Percentiles rank a stretch among this genome's conserved stretches.
phyloP scores from a whole-genome alignment of 2,113 vertebrate genomes.

The Eubucco bourcierii region DNA sequence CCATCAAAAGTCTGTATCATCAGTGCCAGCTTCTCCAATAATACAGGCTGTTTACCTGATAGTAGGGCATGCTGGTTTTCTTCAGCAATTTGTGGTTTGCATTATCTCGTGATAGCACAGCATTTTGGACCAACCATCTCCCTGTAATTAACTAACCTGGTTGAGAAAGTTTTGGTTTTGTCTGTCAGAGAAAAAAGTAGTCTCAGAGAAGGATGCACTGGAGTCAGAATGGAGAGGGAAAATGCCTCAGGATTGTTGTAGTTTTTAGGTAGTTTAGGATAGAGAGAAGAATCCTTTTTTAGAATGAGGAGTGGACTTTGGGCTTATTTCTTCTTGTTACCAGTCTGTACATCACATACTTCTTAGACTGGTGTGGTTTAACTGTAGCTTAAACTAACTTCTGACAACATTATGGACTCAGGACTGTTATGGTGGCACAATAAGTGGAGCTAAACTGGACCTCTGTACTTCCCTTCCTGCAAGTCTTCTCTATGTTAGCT shows the following conservation, averaged over 20 bases:
- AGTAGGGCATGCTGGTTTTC: not conserved
- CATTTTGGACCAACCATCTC: not conserved
- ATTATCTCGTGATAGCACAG: not conserved
- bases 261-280: not conserved
- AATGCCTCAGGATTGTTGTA: not conserved
- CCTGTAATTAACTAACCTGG: not conserved
- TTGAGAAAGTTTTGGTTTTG: not conserved
- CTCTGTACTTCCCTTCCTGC: not conserved
- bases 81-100: not conserved
- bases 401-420: accelerated
- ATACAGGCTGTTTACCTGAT: not conserved
- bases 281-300: not conserved
- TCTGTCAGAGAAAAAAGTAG: not conserved
- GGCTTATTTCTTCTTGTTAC: not conserved
- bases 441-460: not conserved
- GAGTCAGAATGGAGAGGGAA: not conserved
- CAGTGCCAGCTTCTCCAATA: not conserved
- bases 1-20: not conserved
- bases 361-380: not conserved
- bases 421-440: not conserved
- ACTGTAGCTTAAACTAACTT: not conserved
- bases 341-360: not conserved
- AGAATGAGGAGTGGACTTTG: not conserved
- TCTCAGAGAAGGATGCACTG: not conserved
- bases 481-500: not conserved